These are phyloP conservation scores for Esperia sulphurella DNA, from an alignment of 2,888 invertebrate genomes.

Conservation along the genomic window DNA sequence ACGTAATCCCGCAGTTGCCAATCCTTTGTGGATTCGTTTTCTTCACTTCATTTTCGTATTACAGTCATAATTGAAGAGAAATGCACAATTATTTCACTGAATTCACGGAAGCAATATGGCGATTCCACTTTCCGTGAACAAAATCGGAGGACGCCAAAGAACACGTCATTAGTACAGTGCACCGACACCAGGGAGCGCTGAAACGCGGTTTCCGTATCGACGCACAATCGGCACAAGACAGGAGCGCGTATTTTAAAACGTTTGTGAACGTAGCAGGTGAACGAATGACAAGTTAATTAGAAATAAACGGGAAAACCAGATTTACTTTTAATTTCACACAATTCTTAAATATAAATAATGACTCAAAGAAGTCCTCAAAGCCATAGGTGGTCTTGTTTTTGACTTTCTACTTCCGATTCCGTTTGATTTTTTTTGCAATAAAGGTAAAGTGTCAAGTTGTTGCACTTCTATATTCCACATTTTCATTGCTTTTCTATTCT, in stretches of 20 bases:
- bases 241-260: conserved; percentile 32
- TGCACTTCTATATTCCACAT: too few species aligned
- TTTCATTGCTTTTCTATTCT: too few species aligned
- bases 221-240: conserved; percentile 29
- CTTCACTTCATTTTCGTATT: conserved; percentile 72
- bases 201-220: conserved; percentile 65
- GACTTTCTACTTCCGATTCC: too few species aligned
- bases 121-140: conserved; percentile 77
- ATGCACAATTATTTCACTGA: conserved; percentile 70
- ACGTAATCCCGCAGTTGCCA: conserved; percentile 46
- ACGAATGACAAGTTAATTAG: too few species aligned
- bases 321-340: too few species aligned
- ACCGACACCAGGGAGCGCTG: conserved; percentile 62
- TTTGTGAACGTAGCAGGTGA: not conserved
- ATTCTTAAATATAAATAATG: too few species aligned
- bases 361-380: too few species aligned
- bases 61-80: conserved; percentile 75
- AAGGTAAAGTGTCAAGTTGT: too few species aligned
- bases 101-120: conserved; percentile 79
- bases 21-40: conserved; percentile 52
- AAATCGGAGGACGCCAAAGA: conserved; percentile 78
- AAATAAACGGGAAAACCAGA: too few species aligned
- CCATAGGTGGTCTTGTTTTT: too few species aligned
- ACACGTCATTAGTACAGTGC: conserved; percentile 76
- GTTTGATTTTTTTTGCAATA: too few species aligned